A percentile compares a stretch with the other conserved stretches of the same genome.
Conservation (phyloP, 2,113 vertebrate species). For the Rattus rattus region DNA sequence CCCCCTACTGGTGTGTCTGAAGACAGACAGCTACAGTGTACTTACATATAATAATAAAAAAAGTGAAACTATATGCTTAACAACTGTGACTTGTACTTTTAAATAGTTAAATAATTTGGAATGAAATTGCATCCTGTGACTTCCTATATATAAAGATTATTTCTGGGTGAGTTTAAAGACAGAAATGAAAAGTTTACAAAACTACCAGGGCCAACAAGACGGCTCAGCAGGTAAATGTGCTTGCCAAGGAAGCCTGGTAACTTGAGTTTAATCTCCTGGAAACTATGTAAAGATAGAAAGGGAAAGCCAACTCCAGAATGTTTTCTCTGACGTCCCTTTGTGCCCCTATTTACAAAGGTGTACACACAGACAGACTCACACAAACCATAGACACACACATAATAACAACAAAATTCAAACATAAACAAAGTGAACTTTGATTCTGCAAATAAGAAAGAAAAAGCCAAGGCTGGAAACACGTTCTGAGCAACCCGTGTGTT, state of each 20-base stretch:
- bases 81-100: neutral
- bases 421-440: neutral
- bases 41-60: no score
- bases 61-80: neutral
- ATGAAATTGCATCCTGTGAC: neutral
- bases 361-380: neutral
- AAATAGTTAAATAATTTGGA: neutral
- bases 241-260: neutral
- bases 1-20: no score
- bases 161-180: neutral
- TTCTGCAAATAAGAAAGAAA: neutral
- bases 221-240: neutral
- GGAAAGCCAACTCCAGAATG: neutral
- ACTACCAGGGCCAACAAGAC: neutral
- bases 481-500: no score
- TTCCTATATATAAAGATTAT: neutral
- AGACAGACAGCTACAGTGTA: no score
- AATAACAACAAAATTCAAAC: neutral
- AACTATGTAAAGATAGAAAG: neutral
- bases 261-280: neutral
- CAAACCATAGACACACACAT: neutral
- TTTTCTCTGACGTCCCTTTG: neutral
- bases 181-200: neutral
- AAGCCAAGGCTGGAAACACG: neutral
- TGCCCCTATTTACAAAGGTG: no score